phyloP scores from a whole-genome alignment of 2,113 vertebrate genomes.

The Trogon melanurus region DNA sequence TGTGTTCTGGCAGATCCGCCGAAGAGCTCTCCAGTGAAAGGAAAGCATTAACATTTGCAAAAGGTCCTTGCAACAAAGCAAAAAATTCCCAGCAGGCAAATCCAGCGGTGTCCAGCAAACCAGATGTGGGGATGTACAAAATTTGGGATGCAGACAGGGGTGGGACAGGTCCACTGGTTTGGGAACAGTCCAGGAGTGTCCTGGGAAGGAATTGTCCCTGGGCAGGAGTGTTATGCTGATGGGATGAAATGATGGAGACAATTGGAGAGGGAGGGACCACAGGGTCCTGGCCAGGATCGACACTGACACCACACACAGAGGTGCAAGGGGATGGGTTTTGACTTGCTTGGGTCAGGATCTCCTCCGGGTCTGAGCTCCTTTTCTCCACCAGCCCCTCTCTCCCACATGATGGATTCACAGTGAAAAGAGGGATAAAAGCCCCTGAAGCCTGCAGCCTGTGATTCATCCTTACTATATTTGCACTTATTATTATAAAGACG shows the following conservation, averaged over 20 bases:
- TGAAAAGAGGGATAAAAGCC: constrained; percentile 4
- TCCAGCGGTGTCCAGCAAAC: not conserved
- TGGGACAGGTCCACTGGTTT: not conserved
- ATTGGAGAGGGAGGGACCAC: accelerated
- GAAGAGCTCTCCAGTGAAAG: constrained; percentile 43
- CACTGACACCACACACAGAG: not conserved
- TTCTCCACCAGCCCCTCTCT: not conserved
- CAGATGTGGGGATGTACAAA: not conserved
- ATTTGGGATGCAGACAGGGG: not conserved
- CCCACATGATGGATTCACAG: not conserved
- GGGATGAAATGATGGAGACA: not conserved
- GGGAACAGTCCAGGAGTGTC: not conserved
- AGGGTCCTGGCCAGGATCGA: not conserved
- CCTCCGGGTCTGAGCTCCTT: not conserved
- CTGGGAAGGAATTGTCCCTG: not conserved
- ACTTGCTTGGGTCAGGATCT: not conserved
- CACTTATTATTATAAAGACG: constrained; percentile 66
- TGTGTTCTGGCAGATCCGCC: constrained; percentile 64
- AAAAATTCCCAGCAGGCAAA: constrained; percentile 39
- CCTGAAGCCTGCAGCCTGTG: constrained; percentile 14
- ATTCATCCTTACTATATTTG: constrained; percentile 68
- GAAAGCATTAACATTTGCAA: constrained; percentile 70
- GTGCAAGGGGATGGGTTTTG: not conserved
- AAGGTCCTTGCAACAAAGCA: constrained; percentile 53
- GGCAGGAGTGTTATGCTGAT: not conserved